phyloP scores from a whole-genome alignment of 2,797 vertebrate species.

The Bovichtus diacanthus region DNA sequence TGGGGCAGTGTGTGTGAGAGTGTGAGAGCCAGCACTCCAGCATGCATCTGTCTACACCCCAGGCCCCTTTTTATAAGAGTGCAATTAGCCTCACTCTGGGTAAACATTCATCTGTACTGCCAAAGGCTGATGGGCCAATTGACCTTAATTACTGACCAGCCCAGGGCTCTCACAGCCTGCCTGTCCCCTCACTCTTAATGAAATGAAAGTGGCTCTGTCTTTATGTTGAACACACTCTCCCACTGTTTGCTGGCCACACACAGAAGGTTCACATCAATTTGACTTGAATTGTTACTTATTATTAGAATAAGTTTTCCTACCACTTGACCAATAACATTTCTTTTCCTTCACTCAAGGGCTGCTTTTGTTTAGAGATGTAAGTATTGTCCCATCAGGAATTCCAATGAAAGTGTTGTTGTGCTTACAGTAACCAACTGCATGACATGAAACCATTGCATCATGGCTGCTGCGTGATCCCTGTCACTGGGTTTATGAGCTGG shows the following conservation, averaged over 20 bases:
- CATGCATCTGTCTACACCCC: slow-evolving; percentile 75
- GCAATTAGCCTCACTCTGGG: slow-evolving; percentile 83
- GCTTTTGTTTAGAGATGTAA: slow-evolving; percentile 70
- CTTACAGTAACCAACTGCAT: slow-evolving; percentile 62
- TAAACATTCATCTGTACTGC: slow-evolving; percentile 84
- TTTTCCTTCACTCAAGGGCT: slow-evolving; percentile 72
- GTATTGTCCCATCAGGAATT: slow-evolving; percentile 59
- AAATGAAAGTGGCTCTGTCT: slow-evolving; percentile 78
- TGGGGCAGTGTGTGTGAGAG: slow-evolving; percentile 73
- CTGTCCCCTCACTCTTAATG: slow-evolving; percentile 68
- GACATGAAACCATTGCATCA: slow-evolving; percentile 52
- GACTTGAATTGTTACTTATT: slow-evolving; percentile 40
- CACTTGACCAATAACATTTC: slow-evolving; percentile 49
- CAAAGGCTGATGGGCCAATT: slow-evolving; percentile 83
- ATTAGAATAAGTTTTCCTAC: slow-evolving; percentile 60
- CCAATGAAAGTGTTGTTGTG: slow-evolving; percentile 50
- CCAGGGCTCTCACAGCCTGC: slow-evolving; percentile 69
- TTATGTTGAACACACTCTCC: slow-evolving; percentile 61
- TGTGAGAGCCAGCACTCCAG: slow-evolving; percentile 76
- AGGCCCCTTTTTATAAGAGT: slow-evolving; percentile 79
- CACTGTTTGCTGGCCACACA: slow-evolving; percentile 69
- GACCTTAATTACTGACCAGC: slow-evolving; percentile 83
- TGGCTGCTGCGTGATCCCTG: slow-evolving; percentile 49
- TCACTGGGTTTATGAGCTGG: slow-evolving; percentile 32
- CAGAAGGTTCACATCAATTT: slow-evolving; percentile 47